Conservation (phyloP, 2,113 vertebrate genomes). For the Cariama cristata region DNA sequence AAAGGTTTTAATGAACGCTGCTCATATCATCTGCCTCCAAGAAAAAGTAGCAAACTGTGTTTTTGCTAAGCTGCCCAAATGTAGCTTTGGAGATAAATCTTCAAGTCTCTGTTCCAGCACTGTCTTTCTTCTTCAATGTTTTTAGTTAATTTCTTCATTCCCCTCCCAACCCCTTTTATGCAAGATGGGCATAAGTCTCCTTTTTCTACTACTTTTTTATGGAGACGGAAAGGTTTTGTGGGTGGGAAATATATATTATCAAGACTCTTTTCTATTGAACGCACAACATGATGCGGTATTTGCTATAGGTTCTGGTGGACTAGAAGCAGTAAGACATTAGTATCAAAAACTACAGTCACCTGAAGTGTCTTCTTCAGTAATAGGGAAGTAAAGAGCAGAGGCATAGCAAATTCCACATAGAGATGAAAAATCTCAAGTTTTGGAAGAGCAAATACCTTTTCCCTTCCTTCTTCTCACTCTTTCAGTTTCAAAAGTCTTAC, state of each 20-base stretch:
- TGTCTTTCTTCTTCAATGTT: neutral
- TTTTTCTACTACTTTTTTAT: neutral
- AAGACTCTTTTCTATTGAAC: neutral
- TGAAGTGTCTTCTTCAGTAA: neutral
- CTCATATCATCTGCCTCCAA: accelerated
- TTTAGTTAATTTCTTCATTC: neutral
- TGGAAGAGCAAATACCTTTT: neutral
- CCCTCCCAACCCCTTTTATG: neutral
- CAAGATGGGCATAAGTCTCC: neutral
- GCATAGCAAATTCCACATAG: neutral
- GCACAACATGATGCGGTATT: neutral
- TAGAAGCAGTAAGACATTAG: neutral
- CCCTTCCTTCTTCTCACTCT: neutral
- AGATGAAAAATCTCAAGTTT: neutral
- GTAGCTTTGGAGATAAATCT: neutral
- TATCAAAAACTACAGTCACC: neutral
- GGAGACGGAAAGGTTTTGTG: neutral
- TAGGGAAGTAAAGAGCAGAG: neutral
- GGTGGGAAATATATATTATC: neutral
- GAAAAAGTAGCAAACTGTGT: neutral
- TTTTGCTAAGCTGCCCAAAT: neutral
- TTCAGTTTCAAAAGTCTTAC: neutral
- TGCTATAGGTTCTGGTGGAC: neutral
- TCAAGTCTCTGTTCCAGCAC: neutral
- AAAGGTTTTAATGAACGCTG: neutral